Base-by-base conservation (phyloP, 2,113 vertebrate genomes). In the Anguilla japonica region DNA sequence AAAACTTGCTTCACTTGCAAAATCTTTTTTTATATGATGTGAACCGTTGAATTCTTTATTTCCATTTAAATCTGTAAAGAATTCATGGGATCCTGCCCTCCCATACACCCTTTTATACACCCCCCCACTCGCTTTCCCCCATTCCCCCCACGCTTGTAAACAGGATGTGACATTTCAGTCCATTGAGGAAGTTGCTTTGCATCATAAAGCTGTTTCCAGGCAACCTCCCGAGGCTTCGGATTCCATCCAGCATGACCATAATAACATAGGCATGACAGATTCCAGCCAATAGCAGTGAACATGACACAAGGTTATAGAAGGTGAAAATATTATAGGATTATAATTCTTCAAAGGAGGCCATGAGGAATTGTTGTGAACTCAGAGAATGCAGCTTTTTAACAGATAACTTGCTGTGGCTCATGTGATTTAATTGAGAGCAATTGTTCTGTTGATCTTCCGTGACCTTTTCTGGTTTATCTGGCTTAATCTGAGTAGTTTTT, bases 171-270 rank as follows among this genome's bases (percentile, higher is more conserved):
- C 94, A 92, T 93, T 94, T 93, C 81, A 87, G 60, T 85, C 93
- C 79, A 94, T 92, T 94, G 92, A 94, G 91, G 88, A 94, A 94
- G 91, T 94, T 89, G 91, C 93, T 96, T 95, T 94, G 94, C 94
- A 95, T 96, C 92, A 95, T 92, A 94, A 94, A 92, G 93, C 92
- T 94, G 94, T 92, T 93, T 92, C 94, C 91, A 89, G 90, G 92
- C 93, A 92, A 94, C 94, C 84, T 90, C 89, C 84, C 63, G 91
- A 90, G 82, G 83, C 88, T 81, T 91, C 87, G 89, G 86, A 89
- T 94, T 92, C 93, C 87, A 90, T 92, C 91, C 91, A 91, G 87
- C 43, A 88, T 85, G 88, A 11, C n/a, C 87, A 92, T 93, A 90
- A 94, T 93, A 91, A 92, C 90, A 85, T 11, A 84, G 88, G 85